A percentile compares a stretch with the other conserved stretches of the same genome.
Evolutionary conservation across 2,113 vertebrate species (phyloP).

Genomic region (Aegotheles bennettii): DNA sequence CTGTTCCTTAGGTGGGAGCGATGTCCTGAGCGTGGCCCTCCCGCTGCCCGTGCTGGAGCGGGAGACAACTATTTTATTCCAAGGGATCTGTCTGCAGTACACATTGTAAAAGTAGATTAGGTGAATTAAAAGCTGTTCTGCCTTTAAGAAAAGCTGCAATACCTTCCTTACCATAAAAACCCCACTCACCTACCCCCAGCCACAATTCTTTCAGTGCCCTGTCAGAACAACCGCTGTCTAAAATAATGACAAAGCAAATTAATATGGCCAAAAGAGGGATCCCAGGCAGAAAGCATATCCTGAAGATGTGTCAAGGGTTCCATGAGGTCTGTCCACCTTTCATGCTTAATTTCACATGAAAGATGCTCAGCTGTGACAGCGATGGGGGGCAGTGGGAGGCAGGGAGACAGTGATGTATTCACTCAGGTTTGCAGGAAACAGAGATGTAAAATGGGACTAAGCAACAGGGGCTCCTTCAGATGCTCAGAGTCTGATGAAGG

Average conservation of each 20-base stretch:
- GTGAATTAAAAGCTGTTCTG: neutral
- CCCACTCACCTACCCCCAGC: rapidly evolving
- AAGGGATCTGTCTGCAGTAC: neutral
- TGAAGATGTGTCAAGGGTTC: neutral
- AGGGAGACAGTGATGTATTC: neutral
- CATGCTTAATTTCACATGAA: neutral
- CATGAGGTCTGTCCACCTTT: neutral
- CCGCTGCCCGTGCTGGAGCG: rapidly evolving
- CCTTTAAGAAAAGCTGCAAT: neutral
- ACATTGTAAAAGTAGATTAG: neutral
- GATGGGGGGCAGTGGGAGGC: neutral
- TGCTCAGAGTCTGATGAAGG: neutral
- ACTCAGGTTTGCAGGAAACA: neutral
- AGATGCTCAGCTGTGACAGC: neutral
- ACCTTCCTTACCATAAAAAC: neutral
- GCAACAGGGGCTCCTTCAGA: neutral
- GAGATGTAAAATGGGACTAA: neutral
- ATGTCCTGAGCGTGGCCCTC: neutral
- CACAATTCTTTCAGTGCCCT: neutral
- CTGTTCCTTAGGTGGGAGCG: neutral
- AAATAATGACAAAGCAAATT: neutral
- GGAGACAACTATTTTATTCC: neutral
- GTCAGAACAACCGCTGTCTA: neutral
- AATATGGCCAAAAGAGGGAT: neutral
- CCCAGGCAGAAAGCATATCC: neutral